These are phyloP conservation scores for Stenolophus ochropezus DNA, from an alignment of 2,888 invertebrate genomes.

Conservation along the genomic window DNA sequence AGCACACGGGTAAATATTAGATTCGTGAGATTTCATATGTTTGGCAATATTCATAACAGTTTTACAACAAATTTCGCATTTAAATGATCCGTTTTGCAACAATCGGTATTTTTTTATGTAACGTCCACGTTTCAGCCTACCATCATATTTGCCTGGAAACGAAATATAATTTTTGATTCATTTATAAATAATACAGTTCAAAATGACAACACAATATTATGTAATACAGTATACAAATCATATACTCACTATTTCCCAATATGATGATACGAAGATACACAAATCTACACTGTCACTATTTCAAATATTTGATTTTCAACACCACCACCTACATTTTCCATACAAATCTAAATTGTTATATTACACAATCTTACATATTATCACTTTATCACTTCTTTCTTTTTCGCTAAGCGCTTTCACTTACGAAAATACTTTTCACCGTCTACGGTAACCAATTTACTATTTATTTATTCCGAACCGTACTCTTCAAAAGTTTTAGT, in stretches of 20 bases:
- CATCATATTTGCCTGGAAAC: slow-evolving; percentile 26
- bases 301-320: slow-evolving; percentile 3
- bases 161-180: not conserved
- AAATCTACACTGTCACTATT: slow-evolving; percentile 49
- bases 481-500: not conserved
- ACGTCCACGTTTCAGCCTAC: slow-evolving; percentile 10
- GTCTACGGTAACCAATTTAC: not conserved
- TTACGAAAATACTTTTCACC: slow-evolving; percentile 9
- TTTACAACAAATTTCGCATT: slow-evolving; percentile 76
- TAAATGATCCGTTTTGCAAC: slow-evolving; percentile 40
- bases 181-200: not conserved
- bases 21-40: slow-evolving; percentile 78
- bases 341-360: slow-evolving; percentile 38
- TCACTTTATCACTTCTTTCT: slow-evolving; percentile 10
- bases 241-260: slow-evolving; percentile 53
- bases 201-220: slow-evolving; percentile 1
- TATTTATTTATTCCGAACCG: not conserved
- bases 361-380: not conserved
- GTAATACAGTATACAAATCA: slow-evolving; percentile 21
- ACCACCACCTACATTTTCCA: slow-evolving; percentile 45
- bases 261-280: slow-evolving; percentile 21
- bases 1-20: slow-evolving; percentile 74
- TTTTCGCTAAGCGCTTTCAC: slow-evolving; percentile 1
- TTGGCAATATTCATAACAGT: slow-evolving; percentile 79
- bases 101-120: slow-evolving; percentile 18